Evolutionary conservation across 2,888 invertebrate species (phyloP), one percentile per base, ranked within the genome.

Genomic region (Muscina levida): DNA sequence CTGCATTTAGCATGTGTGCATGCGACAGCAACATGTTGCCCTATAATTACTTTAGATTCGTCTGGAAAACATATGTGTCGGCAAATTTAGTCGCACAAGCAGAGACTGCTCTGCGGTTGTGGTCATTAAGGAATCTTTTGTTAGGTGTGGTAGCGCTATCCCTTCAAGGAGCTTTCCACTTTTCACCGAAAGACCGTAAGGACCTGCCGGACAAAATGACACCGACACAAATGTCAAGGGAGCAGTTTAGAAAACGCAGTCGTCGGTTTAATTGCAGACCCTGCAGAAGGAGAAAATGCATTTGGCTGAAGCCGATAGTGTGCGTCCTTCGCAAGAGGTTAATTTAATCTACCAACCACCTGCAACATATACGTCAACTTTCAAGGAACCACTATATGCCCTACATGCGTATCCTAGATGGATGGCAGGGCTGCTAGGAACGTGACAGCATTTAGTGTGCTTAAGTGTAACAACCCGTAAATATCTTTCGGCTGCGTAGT

Each of bases 1-100:
- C n/a, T n/a, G n/a, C n/a, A n/a, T n/a, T n/a, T n/a, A n/a, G n/a
- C n/a, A n/a, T 15, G 15, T 59, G 17, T 39, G 37, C 26, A 37
- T 17, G n/a, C 15, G 59, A 15, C 59, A 59, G 68, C 80, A 74
- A 81, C 74, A 81, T 77, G 80, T 77, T 67, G 80, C 73, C 71
- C 46, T 62, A 70, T 77, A 74, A 77, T 81, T 77, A 77, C 51
- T 74, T 79, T 75, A 42, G 39, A 17, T 79, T 24, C 77, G 80
- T 81, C 80, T 81, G 59, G 51, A 22, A 71, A 81, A 74, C 80
- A 81, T 81, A 81, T 81, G 77, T 74, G 77, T 17, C 15, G 31
- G 19, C 31, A 75, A 79, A 79, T 79, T 72, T 65, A 72, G 68
- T 76, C 77, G 77, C 39, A 59, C 39, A 59, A 59, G 59, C 17